Conservation (phyloP, 53 echinoderm and acorn worm species). For the Mesocentrotus franciscanus region DNA sequence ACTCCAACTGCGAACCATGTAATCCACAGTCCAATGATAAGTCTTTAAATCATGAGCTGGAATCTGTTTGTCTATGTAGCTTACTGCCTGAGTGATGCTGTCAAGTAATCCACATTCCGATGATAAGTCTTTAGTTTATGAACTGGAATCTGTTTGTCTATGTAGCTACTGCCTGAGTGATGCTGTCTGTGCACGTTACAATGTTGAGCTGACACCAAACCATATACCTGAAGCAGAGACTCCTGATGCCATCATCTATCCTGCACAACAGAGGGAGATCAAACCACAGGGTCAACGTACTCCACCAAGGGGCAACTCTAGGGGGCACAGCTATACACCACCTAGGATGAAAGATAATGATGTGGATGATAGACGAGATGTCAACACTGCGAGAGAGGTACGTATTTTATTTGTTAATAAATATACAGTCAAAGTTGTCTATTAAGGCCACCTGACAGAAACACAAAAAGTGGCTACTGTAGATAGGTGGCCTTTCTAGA, state of each 20-base stretch:
- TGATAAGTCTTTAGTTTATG: neutral
- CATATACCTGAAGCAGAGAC: conserved; percentile 81
- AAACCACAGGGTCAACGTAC: neutral
- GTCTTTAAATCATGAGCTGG: neutral
- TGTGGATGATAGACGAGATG: neutral
- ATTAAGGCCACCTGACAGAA: no score
- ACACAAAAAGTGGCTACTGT: no score
- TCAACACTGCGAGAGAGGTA: conserved; percentile 45
- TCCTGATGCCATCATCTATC: conserved; percentile 59
- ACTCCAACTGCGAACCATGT: no score
- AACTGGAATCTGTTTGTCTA: conserved; percentile 65
- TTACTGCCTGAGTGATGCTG: conserved; percentile 87
- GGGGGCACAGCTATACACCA: neutral
- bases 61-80: conserved; percentile 74
- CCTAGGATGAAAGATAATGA: neutral
- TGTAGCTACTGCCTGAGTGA: conserved; percentile 89
- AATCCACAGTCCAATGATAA: no score
- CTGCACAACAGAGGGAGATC: conserved; percentile 37
- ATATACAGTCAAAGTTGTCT: no score
- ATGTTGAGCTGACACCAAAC: conserved; percentile 76
- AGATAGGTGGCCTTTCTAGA: no score
- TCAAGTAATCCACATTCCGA: no score
- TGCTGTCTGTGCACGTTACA: conserved; percentile 75
- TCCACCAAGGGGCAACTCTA: neutral
- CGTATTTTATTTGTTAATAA: neutral